Percentiles rank a stretch among this genome's conserved stretches.
These are phyloP conservation scores for Acrocyrtus sp. DNA, from an alignment of 2,888 invertebrate species.

Conservation along the genomic window DNA sequence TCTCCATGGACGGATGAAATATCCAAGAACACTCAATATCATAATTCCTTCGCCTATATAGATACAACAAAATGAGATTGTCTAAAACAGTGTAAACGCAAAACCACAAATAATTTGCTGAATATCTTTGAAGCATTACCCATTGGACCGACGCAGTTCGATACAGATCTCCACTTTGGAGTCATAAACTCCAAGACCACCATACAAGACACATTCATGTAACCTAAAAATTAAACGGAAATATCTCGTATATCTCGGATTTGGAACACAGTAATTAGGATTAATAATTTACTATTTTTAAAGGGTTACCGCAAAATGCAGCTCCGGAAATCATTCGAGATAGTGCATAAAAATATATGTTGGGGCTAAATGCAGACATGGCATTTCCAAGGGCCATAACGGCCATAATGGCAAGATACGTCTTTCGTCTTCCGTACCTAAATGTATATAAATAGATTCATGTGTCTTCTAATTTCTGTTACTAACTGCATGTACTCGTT, in stretches of 20 bases:
- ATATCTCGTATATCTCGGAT: too few relatives aligned
- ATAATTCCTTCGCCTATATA: slow-evolving; percentile 59
- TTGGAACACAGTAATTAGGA: too few relatives aligned
- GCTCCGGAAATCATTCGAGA: slow-evolving; percentile 52
- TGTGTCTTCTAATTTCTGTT: not conserved
- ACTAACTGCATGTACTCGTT: not conserved
- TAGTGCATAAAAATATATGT: slow-evolving; percentile 52
- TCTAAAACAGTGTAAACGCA: too few relatives aligned
- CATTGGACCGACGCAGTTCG: slow-evolving; percentile 54
- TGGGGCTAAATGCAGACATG: slow-evolving; percentile 34
- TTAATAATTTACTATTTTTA: not conserved
- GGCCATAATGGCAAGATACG: slow-evolving; percentile 10
- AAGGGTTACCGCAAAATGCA: slow-evolving; percentile 57
- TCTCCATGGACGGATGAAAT: slow-evolving; percentile 58
- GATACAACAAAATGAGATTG: too few relatives aligned
- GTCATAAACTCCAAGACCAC: slow-evolving; percentile 57
- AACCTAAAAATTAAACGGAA: slow-evolving; percentile 16
- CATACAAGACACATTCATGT: slow-evolving; percentile 41
- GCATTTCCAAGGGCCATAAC: slow-evolving; percentile 22
- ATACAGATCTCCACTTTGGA: slow-evolving; percentile 51
- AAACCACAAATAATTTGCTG: too few relatives aligned
- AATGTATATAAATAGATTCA: not conserved
- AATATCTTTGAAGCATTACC: too few relatives aligned
- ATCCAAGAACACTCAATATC: slow-evolving; percentile 52
- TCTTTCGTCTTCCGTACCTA: slow-evolving; percentile 50